Conservation (phyloP, 2,113 vertebrate species). For the Pica pica region DNA sequence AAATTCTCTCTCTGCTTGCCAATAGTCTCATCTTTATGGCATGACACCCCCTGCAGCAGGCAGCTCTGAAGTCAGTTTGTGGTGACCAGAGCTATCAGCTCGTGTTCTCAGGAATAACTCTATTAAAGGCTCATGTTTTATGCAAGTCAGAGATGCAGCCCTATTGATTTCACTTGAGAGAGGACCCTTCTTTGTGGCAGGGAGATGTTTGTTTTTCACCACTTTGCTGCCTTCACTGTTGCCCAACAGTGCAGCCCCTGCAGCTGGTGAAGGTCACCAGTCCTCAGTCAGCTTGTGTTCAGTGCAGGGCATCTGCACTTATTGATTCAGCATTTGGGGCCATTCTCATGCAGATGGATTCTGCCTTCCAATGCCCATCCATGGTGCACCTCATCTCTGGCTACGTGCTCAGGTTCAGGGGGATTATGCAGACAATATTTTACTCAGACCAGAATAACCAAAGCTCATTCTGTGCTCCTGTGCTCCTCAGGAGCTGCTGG, state of each 20-base stretch:
- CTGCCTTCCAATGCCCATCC: not conserved
- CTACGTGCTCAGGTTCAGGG: not conserved
- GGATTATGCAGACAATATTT: not conserved
- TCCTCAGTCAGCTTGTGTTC: not conserved
- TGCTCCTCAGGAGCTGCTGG: not conserved
- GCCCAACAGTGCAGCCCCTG: not conserved
- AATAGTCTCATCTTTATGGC: not conserved
- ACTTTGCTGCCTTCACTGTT: not conserved
- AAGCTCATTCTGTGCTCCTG: not conserved
- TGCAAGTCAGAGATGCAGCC: slow-evolving; percentile 10
- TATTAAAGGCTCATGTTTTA: slow-evolving; percentile 45
- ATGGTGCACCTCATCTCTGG: not conserved
- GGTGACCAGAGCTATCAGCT: not conserved
- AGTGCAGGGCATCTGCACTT: not conserved
- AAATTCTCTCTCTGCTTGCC: not conserved
- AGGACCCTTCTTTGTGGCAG: not conserved
- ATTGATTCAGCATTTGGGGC: not conserved
- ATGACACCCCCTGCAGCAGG: not conserved
- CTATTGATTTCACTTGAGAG: slow-evolving; percentile 39
- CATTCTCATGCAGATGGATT: not conserved
- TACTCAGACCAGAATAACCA: not conserved
- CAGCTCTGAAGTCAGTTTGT: not conserved
- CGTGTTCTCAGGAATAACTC: slow-evolving; percentile 19
- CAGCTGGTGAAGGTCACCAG: not conserved
- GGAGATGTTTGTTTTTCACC: not conserved